Conservation (phyloP, 1,140 invertebrate genomes). For the Yoshiicerus persimilis region DNA sequence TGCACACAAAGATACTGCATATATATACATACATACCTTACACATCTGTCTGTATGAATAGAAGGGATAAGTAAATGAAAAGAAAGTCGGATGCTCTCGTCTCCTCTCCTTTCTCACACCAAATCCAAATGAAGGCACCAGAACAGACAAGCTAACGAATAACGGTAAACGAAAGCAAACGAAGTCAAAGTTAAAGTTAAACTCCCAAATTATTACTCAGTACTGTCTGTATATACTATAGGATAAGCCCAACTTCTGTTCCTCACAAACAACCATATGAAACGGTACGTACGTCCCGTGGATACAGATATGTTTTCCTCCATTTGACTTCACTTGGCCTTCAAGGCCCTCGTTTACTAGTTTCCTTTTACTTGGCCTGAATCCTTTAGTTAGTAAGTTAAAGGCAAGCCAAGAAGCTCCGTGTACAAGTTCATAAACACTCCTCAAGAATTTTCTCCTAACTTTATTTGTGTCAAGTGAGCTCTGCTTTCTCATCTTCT, state of each 20-base stretch:
- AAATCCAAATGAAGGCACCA: background rate
- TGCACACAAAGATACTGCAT: background rate
- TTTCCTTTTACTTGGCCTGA: background rate
- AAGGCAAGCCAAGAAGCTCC: background rate
- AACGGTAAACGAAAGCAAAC: background rate
- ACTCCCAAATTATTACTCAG: background rate
- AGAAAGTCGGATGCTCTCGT: background rate
- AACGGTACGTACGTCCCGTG: background rate
- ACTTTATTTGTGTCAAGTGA: slow-evolving; percentile 4
- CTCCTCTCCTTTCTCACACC: background rate
- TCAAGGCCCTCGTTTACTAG: background rate
- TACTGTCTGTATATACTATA: no score
- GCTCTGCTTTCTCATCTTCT: background rate
- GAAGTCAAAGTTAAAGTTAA: background rate
- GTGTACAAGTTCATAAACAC: background rate
- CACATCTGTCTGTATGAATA: background rate
- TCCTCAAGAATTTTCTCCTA: background rate
- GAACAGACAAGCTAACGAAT: background rate
- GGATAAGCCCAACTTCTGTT: background rate
- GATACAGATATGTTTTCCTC: background rate
- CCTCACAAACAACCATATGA: background rate
- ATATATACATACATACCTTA: background rate
- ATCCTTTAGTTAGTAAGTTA: background rate
- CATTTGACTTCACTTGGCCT: background rate
- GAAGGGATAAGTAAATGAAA: background rate